Base-by-base conservation (phyloP, 2,888 invertebrate genomes). In the Zhuqinia jingwanae region DNA sequence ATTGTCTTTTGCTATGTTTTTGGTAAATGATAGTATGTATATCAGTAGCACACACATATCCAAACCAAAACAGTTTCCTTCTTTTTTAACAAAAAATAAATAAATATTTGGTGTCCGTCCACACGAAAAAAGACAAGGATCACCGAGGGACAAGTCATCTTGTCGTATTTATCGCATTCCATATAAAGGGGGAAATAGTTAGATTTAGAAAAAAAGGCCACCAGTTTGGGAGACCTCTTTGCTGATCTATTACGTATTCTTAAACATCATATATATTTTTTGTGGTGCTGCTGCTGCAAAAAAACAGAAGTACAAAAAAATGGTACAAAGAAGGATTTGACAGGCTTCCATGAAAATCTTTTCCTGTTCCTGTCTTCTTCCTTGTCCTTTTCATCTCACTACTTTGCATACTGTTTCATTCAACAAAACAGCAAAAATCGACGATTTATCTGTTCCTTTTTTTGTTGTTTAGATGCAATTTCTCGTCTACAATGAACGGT, bases 381-480 rank as follows among this genome's bases (percentile, higher is more conserved):
- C 5, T 6, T 36, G 36, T 36, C 50, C 17, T 42, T 65, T 65
- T 65, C 36, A 8, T 8, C 17, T n/a, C 22, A 22, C 30, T 22
- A 22, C 2, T 68, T 65, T n/a, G 17, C 17, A 65, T 65, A 42
- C 36, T 65, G 36, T 65, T 65, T 65, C 36, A 30, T 20, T 65
- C 36, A 65, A 30, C n/a, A n/a, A n/a, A n/a, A n/a, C n/a, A 30
- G 27, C 2, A 30, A 45, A 68, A 73, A 83, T 83, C 27, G 82
- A 83, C 75, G 56, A 83, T 83, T 83, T 83, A 83, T 83, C 82
- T 75, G 42, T 10, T 36, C 30, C 65, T 42, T 36, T 8, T 36
- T 22, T 17, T n/a, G n/a, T n/a, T n/a, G n/a, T n/a, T n/a, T n/a
- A n/a, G n/a, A n/a, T n/a, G n/a, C n/a, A n/a, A n/a, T n/a, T n/a